These are phyloP conservation scores for Callosobruchus maculatus DNA, from an alignment of 2,888 invertebrate genomes.

Conservation along the genomic window DNA sequence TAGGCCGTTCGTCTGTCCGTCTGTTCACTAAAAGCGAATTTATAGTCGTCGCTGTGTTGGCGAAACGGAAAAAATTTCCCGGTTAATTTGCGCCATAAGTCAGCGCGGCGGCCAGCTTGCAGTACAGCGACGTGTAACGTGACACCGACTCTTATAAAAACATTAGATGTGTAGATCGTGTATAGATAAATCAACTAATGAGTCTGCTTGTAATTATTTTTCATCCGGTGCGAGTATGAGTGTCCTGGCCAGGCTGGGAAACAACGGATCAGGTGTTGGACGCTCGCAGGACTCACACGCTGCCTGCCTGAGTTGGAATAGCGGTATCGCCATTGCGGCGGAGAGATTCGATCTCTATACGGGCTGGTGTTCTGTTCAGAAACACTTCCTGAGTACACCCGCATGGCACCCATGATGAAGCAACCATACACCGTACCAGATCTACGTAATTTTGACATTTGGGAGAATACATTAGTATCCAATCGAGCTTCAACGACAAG, in stretches of 20 bases:
- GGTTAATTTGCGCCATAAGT: conserved; percentile 23
- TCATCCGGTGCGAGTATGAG: neutral
- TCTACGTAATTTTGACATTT: no score
- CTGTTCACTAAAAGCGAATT: neutral
- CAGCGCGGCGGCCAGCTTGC: conserved; percentile 17
- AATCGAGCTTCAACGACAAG: no score
- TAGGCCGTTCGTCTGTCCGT: neutral
- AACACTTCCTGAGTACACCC: neutral
- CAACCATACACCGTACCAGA: no score
- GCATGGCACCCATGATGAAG: neutral
- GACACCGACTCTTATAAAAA: conserved; percentile 26
- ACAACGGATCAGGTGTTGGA: neutral
- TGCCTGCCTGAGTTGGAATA: neutral
- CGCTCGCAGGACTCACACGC: neutral
- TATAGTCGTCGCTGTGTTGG: conserved; percentile 14
- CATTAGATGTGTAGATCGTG: conserved; percentile 24
- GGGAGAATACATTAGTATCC: no score
- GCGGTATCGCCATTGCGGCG: neutral
- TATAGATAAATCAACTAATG: conserved; percentile 27
- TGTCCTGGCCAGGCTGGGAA: neutral
- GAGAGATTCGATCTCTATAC: neutral
- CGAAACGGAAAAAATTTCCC: conserved; percentile 12
- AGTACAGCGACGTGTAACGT: conserved; percentile 19
- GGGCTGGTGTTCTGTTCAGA: neutral
- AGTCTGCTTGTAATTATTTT: conserved; percentile 21